Evolutionary conservation across 2,113 vertebrate genomes (phyloP).

Genomic region (Heliornis fulica): DNA sequence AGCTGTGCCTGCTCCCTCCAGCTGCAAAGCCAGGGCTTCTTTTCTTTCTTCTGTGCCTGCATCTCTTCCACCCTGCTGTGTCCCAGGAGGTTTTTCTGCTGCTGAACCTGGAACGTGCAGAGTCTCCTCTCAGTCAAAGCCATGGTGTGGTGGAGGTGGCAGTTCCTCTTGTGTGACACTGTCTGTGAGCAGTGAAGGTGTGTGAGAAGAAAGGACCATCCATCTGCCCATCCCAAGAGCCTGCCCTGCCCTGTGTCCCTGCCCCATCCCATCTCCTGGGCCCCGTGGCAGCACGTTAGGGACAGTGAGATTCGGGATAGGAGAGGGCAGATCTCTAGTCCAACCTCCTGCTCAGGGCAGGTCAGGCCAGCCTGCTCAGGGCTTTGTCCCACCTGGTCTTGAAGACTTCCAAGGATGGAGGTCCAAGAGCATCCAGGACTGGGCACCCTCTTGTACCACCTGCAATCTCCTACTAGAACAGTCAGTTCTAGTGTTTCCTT

Average conservation of each 20-base stretch:
- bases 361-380: background rate
- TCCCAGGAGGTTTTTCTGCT: background rate
- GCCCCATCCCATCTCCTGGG: accelerated
- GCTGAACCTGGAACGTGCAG: accelerated
- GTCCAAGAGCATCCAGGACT: background rate
- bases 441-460: background rate
- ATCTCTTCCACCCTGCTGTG: background rate
- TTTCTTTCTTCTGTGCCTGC: background rate
- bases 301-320: too few species aligned
- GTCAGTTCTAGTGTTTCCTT: background rate
- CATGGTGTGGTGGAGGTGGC: accelerated
- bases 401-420: background rate
- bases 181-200: background rate
- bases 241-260: background rate
- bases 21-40: background rate
- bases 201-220: background rate
- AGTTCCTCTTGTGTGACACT: background rate
- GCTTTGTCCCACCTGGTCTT: background rate
- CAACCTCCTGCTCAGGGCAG: background rate
- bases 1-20: background rate
- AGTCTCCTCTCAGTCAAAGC: background rate
- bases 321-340: background rate
- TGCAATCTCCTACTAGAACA: background rate
- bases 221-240: background rate
- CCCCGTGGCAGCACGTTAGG: background rate